Evolutionary conservation across 2,113 vertebrate species (phyloP).

Genomic region (Rallus limicola): DNA sequence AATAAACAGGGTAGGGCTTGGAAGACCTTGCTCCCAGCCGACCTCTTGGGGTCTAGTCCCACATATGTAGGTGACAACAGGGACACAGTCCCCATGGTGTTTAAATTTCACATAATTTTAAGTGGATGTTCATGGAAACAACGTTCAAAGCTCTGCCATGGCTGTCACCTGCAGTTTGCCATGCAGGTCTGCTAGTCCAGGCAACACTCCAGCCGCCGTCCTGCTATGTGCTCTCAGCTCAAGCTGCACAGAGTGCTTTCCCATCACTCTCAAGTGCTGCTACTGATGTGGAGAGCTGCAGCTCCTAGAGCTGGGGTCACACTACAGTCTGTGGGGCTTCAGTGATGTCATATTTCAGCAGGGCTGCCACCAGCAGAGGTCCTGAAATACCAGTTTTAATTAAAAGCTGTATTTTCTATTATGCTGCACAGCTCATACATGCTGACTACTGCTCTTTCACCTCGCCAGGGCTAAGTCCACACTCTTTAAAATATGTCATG

Average conservation of each 20-base stretch:
- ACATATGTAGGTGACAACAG: neutral
- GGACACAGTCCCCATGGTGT: neutral
- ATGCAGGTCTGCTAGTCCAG: neutral
- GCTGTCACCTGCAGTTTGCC: neutral
- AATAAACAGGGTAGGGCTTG: neutral
- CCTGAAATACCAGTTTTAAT: slow-evolving; percentile 61
- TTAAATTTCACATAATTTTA: neutral
- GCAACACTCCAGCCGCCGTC: neutral
- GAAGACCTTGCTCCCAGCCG: neutral
- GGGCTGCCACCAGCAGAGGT: slow-evolving; percentile 53
- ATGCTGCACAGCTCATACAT: neutral
- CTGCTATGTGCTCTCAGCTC: neutral
- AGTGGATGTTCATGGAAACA: neutral
- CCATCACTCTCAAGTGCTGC: neutral
- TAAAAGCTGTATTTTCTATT: slow-evolving; percentile 51
- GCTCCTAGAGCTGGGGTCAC: neutral
- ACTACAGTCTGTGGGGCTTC: neutral
- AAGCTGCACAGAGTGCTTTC: neutral
- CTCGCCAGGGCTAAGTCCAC: neutral
- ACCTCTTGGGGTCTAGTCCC: neutral
- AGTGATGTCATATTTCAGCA: neutral
- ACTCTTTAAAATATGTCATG: neutral
- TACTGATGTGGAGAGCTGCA: neutral
- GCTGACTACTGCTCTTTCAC: slow-evolving; percentile 54
- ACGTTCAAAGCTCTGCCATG: neutral